phyloP scores from a whole-genome alignment of 2,797 vertebrate genomes.

The Anabas testudineus region DNA sequence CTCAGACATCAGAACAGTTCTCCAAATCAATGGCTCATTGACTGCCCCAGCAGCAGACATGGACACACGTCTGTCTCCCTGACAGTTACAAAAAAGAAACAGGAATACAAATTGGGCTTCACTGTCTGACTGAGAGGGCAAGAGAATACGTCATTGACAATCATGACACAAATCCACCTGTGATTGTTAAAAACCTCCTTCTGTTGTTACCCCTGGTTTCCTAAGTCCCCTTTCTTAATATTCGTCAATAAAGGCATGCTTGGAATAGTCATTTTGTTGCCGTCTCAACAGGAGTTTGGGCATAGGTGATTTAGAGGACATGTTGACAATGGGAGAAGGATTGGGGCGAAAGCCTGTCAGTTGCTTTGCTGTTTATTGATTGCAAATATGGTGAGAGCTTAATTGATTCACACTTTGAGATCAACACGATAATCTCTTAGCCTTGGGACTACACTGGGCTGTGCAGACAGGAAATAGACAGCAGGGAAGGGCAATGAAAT shows the following conservation, averaged over 20 bases:
- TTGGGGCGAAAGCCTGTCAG: constrained; percentile 63
- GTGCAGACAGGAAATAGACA: constrained; percentile 48
- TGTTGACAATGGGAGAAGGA: constrained; percentile 72
- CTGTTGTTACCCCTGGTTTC: constrained; percentile 59
- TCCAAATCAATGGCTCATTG: constrained; percentile 84
- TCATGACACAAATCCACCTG: constrained; percentile 79
- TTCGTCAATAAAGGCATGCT: constrained; percentile 65
- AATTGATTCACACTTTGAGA: constrained; percentile 85
- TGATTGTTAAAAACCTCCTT: constrained; percentile 70
- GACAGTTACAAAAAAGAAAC: constrained; percentile 79
- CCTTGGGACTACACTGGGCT: constrained; percentile 65
- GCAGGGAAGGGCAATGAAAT: constrained; percentile 22
- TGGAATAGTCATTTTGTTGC: constrained; percentile 69
- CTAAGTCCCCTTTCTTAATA: constrained; percentile 50
- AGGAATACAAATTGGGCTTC: constrained; percentile 77
- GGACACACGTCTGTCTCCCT: constrained; percentile 79
- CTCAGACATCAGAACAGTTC: constrained; percentile 65
- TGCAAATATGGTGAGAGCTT: constrained; percentile 79
- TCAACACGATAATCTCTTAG: constrained; percentile 81
- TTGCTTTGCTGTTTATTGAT: constrained; percentile 84
- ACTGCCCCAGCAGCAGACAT: constrained; percentile 74
- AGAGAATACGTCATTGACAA: constrained; percentile 79
- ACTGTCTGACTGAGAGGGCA: constrained; percentile 72
- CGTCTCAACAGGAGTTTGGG: constrained; percentile 59
- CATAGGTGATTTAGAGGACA: constrained; percentile 66